Evolutionary conservation across 2,113 vertebrate genomes (phyloP).

Genomic region (Stigmatopora argus): DNA sequence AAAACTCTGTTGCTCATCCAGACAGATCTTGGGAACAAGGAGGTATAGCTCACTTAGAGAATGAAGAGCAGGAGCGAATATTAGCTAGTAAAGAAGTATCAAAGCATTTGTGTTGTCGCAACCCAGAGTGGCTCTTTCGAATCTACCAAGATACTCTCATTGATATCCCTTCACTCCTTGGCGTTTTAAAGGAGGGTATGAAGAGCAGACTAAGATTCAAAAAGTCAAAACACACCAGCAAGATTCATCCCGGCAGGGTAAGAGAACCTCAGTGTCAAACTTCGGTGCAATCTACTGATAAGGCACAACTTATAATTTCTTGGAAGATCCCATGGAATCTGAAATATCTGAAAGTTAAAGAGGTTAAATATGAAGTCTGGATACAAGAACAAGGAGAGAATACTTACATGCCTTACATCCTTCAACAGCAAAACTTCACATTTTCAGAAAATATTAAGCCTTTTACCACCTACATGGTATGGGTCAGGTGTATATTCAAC

Average conservation of each 20-base stretch:
- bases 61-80: constrained; percentile 84
- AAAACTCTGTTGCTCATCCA: constrained; percentile 81
- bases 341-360: constrained; percentile 89
- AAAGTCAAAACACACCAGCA: constrained; percentile 72
- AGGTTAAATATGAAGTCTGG: constrained; percentile 97
- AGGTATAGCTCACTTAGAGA: constrained; percentile 85
- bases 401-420: constrained; percentile 95
- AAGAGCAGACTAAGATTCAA: constrained; percentile 74
- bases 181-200: constrained; percentile 74
- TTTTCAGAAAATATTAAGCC: constrained; percentile 98
- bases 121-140: constrained; percentile 95
- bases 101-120: constrained; percentile 88
- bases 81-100: constrained; percentile 84
- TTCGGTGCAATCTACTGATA: constrained; percentile 79
- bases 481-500: constrained; percentile 98
- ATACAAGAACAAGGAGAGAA: constrained; percentile 98
- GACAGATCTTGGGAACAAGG: constrained; percentile 94
- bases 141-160: constrained; percentile 97
- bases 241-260: constrained; percentile 88
- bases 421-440: constrained; percentile 93
- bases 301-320: constrained; percentile 85
- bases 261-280: constrained; percentile 86
- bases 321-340: constrained; percentile 99
- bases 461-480: constrained; percentile 94
- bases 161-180: constrained; percentile 82